Evolutionary conservation across 2,113 vertebrate genomes (phyloP), one percentile per base, ranked within the genome.

Genomic region (Phaethon lepturus): DNA sequence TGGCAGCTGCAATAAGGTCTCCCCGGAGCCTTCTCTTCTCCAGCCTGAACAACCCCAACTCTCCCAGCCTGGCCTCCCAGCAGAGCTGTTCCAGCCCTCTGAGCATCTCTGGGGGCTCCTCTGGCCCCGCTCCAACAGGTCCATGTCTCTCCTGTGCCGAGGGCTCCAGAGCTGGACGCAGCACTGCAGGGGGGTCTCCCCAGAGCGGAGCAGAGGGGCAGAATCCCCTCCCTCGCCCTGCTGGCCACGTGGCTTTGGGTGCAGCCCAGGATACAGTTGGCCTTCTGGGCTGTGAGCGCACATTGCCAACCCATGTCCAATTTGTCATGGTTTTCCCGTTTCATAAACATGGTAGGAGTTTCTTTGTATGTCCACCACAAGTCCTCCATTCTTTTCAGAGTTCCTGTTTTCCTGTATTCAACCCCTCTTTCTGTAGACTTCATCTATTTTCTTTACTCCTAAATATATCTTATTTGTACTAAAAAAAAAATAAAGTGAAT

Each of bases 131-230:
- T 89, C 12, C 0, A 28, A 10, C 11, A 67, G 33, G 6, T 68
- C 31, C 1, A 4, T 28, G 9, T 75, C 45, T 0, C 23, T 45
- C 31, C 5, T 20, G 1, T 9, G 1, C 2, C 60, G 44, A 1
- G 28, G 26, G 1, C 17, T 2, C 2, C 33, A 40, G 45, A 45
- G 4, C 23, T 68, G 38, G 7, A 40, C 0, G 0, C 35, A 50
- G 35, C 0, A 7, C 23, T 53, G 0, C 14, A 75, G 22, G 18
- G 53, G 33, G 17, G 3, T 69, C 38, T 69, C 40, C 19, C 1
- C 0, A 38, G 38, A 33, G 11, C 0, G 0, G 60, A 45, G 20
- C 0, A 17, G 26, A 38, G 13, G 9, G 14, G 3, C 1, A 44
- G 17, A 67, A 3, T 59, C 52, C 1, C 2, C 44, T 74, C 35